Evolutionary conservation across 2,797 vertebrate species (phyloP), one percentile per base, ranked within the genome.

Genomic region (Avahi laniger): DNA sequence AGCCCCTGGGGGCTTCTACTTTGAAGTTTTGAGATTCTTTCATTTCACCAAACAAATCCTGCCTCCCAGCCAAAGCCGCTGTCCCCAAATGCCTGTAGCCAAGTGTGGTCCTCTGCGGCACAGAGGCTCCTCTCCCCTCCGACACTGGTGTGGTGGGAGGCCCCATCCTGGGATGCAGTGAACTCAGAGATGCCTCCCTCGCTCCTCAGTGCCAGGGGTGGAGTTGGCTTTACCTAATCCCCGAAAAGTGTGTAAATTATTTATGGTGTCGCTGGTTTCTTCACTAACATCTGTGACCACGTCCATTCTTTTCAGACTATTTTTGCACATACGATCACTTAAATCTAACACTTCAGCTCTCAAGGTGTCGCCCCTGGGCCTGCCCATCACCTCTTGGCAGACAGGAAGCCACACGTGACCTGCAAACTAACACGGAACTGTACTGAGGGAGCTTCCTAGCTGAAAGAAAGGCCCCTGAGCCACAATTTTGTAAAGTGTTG

Each of bases 91-190:
- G 17, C 22, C 24, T 43, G 38, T 76, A 59, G 52, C 30, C 79
- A 80, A 38, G 48, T 30, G 4, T 3, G 6, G 41, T 41, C 76
- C 67, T 65, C 41, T 72, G 57, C 22, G 41, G 83, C 87, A 28
- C 46, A 70, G 54, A n/a, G 8, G 57, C 24, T 22, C 18, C 43
- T 24, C n/a, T 48, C 22, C 14, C 6, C 10, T 22, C 13, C 1
- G 2, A 1, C 0, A 0, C 2, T 61, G 59, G 24, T 15, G 0
- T 20, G 48, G 41, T 28, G 26, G 41, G 28, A 59, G 15, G n/a
- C 18, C 22, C 18, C 57, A 9, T 57, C 91, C 93, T 85, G 70
- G 82, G 84, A 61, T 72, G 73, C 85, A 70, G 3, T 20, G 5
- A 28, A 11, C 14, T 17, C 0, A 0, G 24, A n/a, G 20, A 28